Conservation (phyloP, 1,140 invertebrate genomes). For the Drosophila kikkawai region DNA sequence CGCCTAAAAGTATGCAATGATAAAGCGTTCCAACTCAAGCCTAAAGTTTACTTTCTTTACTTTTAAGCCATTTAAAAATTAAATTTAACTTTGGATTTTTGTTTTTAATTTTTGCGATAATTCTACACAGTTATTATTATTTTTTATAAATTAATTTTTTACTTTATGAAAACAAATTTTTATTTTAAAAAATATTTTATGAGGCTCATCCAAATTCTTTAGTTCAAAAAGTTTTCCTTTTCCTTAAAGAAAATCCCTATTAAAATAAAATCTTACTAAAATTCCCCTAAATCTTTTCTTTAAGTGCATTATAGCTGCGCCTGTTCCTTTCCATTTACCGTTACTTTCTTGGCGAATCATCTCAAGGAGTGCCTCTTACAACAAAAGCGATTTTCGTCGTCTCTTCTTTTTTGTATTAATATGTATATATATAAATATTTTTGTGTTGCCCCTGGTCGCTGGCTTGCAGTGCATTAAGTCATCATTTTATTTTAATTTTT, state of each 20-base stretch:
- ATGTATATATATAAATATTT: neutral
- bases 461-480: conserved; percentile 71
- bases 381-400: conserved; percentile 14
- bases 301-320: conserved; percentile 12
- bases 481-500: conserved; percentile 68
- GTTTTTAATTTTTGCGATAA: no score
- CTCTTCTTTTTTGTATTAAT: neutral
- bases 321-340: conserved; percentile 40
- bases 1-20: neutral
- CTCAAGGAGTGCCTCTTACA: conserved; percentile 59
- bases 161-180: no score
- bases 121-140: no score
- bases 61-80: neutral
- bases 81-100: no score
- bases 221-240: no score
- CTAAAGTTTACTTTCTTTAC: neutral
- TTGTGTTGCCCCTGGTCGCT: neutral
- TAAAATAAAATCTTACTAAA: neutral
- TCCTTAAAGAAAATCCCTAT: neutral
- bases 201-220: no score
- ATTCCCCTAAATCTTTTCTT: neutral
- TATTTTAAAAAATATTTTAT: no score
- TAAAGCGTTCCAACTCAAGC: neutral
- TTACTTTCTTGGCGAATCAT: conserved; percentile 46
- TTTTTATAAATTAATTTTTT: no score